Percentiles rank a stretch among this genome's conserved stretches.
These are phyloP conservation scores for Sitophilus oryzae DNA, from an alignment of 1,140 invertebrate species.

Conservation along the genomic window DNA sequence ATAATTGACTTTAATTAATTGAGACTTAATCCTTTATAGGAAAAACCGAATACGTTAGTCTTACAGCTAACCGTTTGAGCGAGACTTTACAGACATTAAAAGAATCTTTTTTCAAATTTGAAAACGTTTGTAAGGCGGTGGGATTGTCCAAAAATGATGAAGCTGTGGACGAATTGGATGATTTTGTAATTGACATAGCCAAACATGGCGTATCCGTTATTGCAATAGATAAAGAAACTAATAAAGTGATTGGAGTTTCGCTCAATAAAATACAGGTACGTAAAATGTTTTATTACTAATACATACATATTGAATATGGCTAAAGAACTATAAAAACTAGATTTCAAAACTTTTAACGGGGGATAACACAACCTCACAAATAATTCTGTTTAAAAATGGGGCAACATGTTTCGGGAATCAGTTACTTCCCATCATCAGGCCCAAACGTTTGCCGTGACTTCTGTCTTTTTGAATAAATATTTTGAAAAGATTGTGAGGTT, in stretches of 20 bases:
- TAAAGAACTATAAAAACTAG: no score
- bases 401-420: no score
- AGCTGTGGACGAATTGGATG: constrained; percentile 51
- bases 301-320: no score
- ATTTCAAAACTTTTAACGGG: no score
- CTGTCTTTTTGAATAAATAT: no score
- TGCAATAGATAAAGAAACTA: constrained; percentile 48
- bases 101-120: constrained; percentile 52
- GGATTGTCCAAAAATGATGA: constrained; percentile 50
- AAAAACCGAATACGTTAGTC: constrained; percentile 19
- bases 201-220: constrained; percentile 59
- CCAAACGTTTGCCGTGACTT: no score
- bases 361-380: no score
- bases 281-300: neutral
- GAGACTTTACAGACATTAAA: constrained; percentile 44
- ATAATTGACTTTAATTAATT: no score
- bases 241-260: constrained; percentile 51
- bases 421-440: no score
- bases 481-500: no score
- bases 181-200: constrained; percentile 52
- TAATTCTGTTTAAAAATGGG: no score
- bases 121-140: constrained; percentile 50
- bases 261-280: constrained; percentile 61
- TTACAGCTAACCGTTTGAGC: constrained; percentile 26
- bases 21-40: constrained; percentile 17